Evolutionary conservation across 1,140 invertebrate species (phyloP), one percentile per base, ranked within the genome.

Genomic region (Drosophila sp.): DNA sequence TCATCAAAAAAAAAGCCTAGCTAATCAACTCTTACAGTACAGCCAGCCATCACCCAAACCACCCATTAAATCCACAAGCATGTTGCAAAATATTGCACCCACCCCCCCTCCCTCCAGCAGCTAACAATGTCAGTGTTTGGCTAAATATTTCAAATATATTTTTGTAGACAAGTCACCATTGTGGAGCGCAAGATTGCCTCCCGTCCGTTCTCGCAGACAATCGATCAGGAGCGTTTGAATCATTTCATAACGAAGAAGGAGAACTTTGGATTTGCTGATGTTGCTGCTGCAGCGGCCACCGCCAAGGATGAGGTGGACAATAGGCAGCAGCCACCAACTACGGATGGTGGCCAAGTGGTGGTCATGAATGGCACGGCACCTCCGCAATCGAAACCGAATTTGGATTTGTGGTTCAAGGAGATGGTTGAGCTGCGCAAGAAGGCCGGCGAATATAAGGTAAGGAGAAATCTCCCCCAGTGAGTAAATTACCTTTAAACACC

Each of bases 391-490:
- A 90, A 91, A 72, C 90, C 91, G 71, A 91, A 92, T 87, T 93
- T 93, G 78, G 93, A 94, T 82, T 94, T 95, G 78, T 97, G 96
- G 96, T 96, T 96, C 93, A 94, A 94, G 79, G 96, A 97, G 92
- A 96, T 98, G 82, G 94, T 97, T 85, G 97, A 98, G 93, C 94
- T 98, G 73, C 95, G 97, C 82, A 97, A 97, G 92, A 96, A 97
- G 92, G 97, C 97, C 91, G 97, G 96, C 83, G 96, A 98, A 92
- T 98, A 98, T 93, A 97, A 97, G 95, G 96, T 97, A 94, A 93
- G 92, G 2, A 3, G 17, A 35, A 7, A 17, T 35, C n/a, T n/a
- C n/a, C n/a, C n/a, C n/a, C n/a, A n/a, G n/a, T n/a, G n/a, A n/a
- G n/a, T n/a, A n/a, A n/a, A n/a, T n/a, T n/a, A n/a, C 4, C 17